Evolutionary conservation across 1,140 invertebrate genomes (phyloP), one percentile per base, ranked within the genome.

Genomic region (Spodoptera litura): DNA sequence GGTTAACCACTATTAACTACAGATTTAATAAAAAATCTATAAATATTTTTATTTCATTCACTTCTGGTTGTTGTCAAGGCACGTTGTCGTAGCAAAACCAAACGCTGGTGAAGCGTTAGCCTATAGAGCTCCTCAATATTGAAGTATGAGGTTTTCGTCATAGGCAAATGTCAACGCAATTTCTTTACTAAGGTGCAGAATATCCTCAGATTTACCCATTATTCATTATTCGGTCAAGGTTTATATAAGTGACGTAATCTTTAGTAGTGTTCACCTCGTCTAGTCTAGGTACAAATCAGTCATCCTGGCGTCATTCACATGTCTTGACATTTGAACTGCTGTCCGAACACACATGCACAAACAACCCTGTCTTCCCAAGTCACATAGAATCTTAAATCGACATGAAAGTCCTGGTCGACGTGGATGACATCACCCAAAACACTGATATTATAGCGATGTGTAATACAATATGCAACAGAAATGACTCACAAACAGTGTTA

Each of bases 391-490:
- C 77, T 35, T 53, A 55, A 52, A 58, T 71, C 44, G 55, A 74
- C 13, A 79, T 35, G 59, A 73, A 53, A 10, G 27, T 13, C n/a
- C 13, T 51, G 44, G 31, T 70, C 49, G 71, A 51, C 49, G 55
- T 53, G n/a, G 72, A 84, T 86, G 84, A 85, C 79, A 81, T 83
- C 84, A 87, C 66, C 79, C 25, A 55, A 64, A 75, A 68, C 15
- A 77, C 53, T 72, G 78, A 70, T 72, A 72, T 81, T 81, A 83
- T 35, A 62, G 59, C 73, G 73, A 75, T 88, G 85, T 85, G 89
- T 89, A 87, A 90, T 85, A 83, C 83, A 85, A 83, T 87, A 84
- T 80, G 81, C 74, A 82, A 78, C 75, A 70, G 73, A 75, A 76
- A 68, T 88, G 87, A 90, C 49, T 88, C 87, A 88, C 64, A 13